Conservation (phyloP, 2,113 vertebrate species). For the Odocoileus virginianus region DNA sequence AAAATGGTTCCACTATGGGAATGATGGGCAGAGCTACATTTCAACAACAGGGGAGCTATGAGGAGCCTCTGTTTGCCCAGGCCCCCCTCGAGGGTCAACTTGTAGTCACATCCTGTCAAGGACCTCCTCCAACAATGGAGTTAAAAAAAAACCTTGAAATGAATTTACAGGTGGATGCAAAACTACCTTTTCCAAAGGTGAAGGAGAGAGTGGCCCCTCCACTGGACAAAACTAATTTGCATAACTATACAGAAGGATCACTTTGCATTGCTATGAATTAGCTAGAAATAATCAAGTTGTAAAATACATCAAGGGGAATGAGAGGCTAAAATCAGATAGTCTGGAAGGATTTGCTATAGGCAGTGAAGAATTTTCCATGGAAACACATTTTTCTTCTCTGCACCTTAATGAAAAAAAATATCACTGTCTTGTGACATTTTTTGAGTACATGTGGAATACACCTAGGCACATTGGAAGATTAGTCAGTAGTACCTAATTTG, state of each 20-base stretch:
- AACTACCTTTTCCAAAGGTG: not conserved
- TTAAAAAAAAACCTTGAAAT: not conserved
- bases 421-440: not conserved
- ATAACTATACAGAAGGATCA: not conserved
- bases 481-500: not conserved
- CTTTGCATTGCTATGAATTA: not conserved
- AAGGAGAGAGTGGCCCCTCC: accelerated
- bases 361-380: not conserved
- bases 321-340: not conserved
- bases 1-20: not conserved
- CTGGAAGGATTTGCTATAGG: not conserved
- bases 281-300: not conserved
- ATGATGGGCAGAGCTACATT: not conserved
- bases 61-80: not conserved
- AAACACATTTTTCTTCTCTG: not conserved
- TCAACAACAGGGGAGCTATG: too few relatives aligned
- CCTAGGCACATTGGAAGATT: not conserved
- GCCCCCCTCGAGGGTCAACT: not conserved
- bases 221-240: not conserved
- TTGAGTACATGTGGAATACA: not conserved
- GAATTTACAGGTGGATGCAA: not conserved
- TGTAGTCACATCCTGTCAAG: not conserved
- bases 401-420: not conserved
- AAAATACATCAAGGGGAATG: not conserved
- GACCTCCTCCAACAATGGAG: not conserved